These are phyloP conservation scores for Tyrannus savana DNA, from an alignment of 2,113 vertebrate genomes.

Conservation along the genomic window DNA sequence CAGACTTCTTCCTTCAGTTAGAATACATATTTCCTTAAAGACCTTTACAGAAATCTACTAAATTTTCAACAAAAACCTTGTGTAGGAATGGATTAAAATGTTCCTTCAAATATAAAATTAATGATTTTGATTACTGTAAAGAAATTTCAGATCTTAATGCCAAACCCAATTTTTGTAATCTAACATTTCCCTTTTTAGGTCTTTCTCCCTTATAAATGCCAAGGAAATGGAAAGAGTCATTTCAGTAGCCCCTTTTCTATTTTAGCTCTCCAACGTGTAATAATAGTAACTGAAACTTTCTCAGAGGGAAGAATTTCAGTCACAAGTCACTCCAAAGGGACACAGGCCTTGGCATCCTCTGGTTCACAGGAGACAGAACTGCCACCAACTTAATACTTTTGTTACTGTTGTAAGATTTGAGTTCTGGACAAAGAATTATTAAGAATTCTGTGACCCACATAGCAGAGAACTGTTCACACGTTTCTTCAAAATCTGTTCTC, in stretches of 20 bases:
- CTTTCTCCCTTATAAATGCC: not conserved
- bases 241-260: not conserved
- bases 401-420: not conserved
- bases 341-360: not conserved
- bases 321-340: not conserved
- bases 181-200: not conserved
- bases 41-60: not conserved
- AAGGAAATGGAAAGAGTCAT: not conserved
- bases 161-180: not conserved
- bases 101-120: not conserved
- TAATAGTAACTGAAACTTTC: not conserved
- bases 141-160: not conserved
- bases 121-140: not conserved
- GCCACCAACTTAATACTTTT: not conserved
- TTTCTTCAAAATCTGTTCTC: not conserved
- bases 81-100: not conserved
- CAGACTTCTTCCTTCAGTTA: not conserved
- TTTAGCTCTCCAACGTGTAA: not conserved
- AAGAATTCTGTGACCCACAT: slow-evolving; percentile 10
- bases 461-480: not conserved
- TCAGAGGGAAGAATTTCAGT: not conserved
- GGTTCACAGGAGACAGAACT: not conserved
- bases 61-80: not conserved
- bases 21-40: not conserved
- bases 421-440: not conserved